Evolutionary conservation across 2,113 vertebrate genomes (phyloP).

Genomic region (Syrmaticus mikado): DNA sequence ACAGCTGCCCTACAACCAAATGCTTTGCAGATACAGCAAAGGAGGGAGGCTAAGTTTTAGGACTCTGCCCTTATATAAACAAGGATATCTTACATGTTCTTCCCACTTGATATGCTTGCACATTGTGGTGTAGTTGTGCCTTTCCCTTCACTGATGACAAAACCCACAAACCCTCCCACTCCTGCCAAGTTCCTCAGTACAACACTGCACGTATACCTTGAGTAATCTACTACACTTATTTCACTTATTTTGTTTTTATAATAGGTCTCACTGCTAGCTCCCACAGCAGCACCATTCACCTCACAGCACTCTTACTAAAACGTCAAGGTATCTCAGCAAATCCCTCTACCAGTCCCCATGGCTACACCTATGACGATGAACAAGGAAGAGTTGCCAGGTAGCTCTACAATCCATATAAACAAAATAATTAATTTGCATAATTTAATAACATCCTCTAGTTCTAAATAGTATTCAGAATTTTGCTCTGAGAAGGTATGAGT

Average conservation of each 20-base stretch:
- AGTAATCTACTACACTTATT: neutral
- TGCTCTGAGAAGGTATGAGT: neutral
- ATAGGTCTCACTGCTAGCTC: neutral
- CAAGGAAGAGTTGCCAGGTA: neutral
- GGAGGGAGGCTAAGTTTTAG: neutral
- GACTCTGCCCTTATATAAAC: neutral
- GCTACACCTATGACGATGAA: neutral
- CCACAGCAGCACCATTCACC: neutral
- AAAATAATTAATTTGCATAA: neutral
- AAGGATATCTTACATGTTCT: neutral
- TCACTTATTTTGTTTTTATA: neutral
- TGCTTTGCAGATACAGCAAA: neutral
- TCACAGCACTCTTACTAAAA: neutral
- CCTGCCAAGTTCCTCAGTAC: neutral
- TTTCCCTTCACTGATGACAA: neutral
- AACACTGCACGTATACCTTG: neutral
- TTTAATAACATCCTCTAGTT: neutral
- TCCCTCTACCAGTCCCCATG: neutral
- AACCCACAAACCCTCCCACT: neutral
- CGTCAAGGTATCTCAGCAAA: neutral
- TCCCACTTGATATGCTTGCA: neutral
- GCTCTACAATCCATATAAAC: neutral
- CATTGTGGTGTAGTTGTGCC: fast-evolving
- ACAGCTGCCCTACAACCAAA: neutral
- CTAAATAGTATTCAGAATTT: neutral